Evolutionary conservation across 2,797 vertebrate genomes (phyloP), one percentile per base, ranked within the genome.

Genomic region (Craterocephalus amniculus): DNA sequence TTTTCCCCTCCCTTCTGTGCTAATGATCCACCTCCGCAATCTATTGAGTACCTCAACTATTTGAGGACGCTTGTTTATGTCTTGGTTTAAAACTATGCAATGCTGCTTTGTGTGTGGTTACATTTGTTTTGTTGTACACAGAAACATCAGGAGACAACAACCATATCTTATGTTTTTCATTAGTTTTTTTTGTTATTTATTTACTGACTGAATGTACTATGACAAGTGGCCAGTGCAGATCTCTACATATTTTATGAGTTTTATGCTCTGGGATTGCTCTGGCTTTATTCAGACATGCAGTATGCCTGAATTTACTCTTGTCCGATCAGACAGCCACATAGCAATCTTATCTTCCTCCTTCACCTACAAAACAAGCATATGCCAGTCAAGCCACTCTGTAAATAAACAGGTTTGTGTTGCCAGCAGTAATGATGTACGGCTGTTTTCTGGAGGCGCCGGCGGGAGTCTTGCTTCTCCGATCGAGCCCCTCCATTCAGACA

Each of bases 61-160:
- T 74, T 70, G 74, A 77, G 63, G 58, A 78, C 68, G 76, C 73
- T 70, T 59, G 38, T 70, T 65, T 4, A 34, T 54, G 16, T 78
- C 11, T 58, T 20, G 43, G 35, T 59, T 72, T 79, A 12, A 67
- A 86, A 65, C 89, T 90, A 88, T 90, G 89, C 89, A 90, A 87
- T 2, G 70, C 83, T 76, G 80, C 73, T 65, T 84, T 58, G 6
- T 63, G 61, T 54, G 13, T n/a, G n/a, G n/a, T n/a, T n/a, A n/a
- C n/a, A 18, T 67, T 27, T 6, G 3, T 2, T 66, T 18, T 35
- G 5, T 1, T 71, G 13, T 35, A 2, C 34, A 22, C 14, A 74
- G 29, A 56, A 4, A 4, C 48, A 68, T 78, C 31, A 43, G 59
- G 32, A 69, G 10, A 31, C n/a, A 34, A 7, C 26, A 1, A 6